Evolutionary conservation across 2,113 vertebrate genomes (phyloP), one percentile per base, ranked within the genome.

Genomic region (Piprites chloris): DNA sequence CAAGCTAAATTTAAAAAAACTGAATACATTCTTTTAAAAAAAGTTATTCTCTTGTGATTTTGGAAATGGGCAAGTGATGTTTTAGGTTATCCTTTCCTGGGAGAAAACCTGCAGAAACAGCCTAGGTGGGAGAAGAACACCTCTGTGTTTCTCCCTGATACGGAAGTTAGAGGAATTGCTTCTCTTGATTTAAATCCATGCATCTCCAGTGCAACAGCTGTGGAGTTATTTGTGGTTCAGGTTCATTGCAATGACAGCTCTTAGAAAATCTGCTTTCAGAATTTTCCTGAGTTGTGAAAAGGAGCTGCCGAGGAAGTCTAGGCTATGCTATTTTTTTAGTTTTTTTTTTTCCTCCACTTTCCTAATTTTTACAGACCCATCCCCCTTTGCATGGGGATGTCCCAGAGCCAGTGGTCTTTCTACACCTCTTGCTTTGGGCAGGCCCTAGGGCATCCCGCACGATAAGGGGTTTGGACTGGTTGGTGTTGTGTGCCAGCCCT

Each of bases 141-240:
- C 28, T 85, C 44, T 17, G 12, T 78, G 68, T 23, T 20, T 86
- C 27, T 82, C 8, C 7, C 12, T 69, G 42, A 55, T 77, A 35
- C 10, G 18, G 32, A 87, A 90, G 44, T 47, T 15, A 66, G 32
- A 55, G 53, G 27, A 91, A 9, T 77, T 89, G 35, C 62, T 87
- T 82, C 41, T 69, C 58, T 84, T 78, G 35, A 35, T 87, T 89
- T 84, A 89, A 95, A 89, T 75, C 58, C 44, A 39, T 82, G 62
- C 44, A 56, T 65, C 22, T 91, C 84, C 78, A 78, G 49, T 74
- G 85, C 52, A 75, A 19, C 89, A 95, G 69, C 87, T 91, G 84
- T 75, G 68, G 52, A 89, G 91, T 93, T 95, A 87, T 84, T 97
- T 86, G 89, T 89, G 53, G 71, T 89, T 89, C 85, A 78, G 58